Evolutionary conservation across 2,113 vertebrate genomes (phyloP).

Genomic region (Cairina moschata): DNA sequence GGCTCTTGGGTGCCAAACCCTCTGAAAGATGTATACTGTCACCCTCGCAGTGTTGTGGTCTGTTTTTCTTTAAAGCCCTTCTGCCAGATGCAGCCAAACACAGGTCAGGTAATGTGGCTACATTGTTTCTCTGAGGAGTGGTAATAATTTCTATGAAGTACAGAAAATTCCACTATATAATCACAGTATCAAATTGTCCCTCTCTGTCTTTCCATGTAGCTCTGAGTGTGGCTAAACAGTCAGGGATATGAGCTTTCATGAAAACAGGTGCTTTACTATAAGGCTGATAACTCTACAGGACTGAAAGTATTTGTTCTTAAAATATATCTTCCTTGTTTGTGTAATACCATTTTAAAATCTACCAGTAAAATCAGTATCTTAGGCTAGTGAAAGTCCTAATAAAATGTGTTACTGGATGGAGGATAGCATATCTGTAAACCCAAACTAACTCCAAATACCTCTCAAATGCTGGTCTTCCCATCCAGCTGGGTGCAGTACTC

Average conservation of each 20-base stretch:
- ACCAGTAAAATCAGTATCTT: background rate
- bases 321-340: background rate
- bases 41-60: background rate
- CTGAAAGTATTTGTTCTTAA: background rate
- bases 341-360: background rate
- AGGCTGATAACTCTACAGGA: background rate
- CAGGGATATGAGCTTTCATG: background rate
- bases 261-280: background rate
- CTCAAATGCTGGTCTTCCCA: background rate
- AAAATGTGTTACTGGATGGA: background rate
- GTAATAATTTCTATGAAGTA: background rate
- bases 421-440: background rate
- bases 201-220: background rate
- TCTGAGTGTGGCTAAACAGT: background rate
- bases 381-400: background rate
- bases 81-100: background rate
- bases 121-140: background rate
- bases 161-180: background rate
- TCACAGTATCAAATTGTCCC: background rate
- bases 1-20: background rate
- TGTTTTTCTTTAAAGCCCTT: background rate
- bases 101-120: background rate
- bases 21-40: background rate
- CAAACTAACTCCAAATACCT: background rate
- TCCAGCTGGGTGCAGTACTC: rapidly evolving